A percentile compares a stretch with the other conserved stretches of the same genome.
These are phyloP conservation scores for Periophthalmus magnuspinnatus DNA, from an alignment of 2,797 vertebrate genomes.

Conservation along the genomic window DNA sequence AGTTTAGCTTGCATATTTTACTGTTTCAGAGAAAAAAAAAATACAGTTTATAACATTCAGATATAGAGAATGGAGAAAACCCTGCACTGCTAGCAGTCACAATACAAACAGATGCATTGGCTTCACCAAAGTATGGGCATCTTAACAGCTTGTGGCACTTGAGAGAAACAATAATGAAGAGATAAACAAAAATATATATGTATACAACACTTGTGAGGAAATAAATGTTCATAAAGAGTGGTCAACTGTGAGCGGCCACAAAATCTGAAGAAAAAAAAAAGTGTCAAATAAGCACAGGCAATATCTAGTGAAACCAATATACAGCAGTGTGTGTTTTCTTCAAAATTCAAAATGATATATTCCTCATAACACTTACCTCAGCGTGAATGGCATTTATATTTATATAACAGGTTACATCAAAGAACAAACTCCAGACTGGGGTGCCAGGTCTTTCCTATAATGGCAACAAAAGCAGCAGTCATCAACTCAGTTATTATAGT, in stretches of 20 bases:
- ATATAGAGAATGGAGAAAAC: neutral
- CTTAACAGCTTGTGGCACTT: slow-evolving; percentile 57
- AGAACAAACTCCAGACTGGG: slow-evolving; percentile 87
- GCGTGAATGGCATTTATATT: slow-evolving; percentile 5
- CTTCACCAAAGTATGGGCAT: neutral
- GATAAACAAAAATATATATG: neutral
- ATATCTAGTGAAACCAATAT: neutral
- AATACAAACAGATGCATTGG: neutral
- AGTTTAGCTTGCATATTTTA: slow-evolving; percentile 13
- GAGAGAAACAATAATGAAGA: slow-evolving; percentile 4
- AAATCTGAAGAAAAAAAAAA: neutral
- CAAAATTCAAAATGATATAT: neutral
- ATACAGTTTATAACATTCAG: neutral
- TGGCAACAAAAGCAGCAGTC: slow-evolving; percentile 41
- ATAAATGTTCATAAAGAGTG: neutral
- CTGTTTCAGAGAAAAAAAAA: slow-evolving; percentile 11
- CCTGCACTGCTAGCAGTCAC: neutral
- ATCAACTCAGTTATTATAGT: no score
- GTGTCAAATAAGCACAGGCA: neutral
- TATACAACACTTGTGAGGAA: neutral
- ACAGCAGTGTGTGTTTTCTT: neutral
- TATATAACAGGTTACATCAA: slow-evolving; percentile 82
- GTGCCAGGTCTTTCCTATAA: slow-evolving; percentile 64
- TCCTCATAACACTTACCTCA: slow-evolving; percentile 28
- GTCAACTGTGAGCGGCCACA: neutral